Base-by-base conservation (phyloP, 2,797 vertebrate genomes). In the Micromesistius poutassou region DNA sequence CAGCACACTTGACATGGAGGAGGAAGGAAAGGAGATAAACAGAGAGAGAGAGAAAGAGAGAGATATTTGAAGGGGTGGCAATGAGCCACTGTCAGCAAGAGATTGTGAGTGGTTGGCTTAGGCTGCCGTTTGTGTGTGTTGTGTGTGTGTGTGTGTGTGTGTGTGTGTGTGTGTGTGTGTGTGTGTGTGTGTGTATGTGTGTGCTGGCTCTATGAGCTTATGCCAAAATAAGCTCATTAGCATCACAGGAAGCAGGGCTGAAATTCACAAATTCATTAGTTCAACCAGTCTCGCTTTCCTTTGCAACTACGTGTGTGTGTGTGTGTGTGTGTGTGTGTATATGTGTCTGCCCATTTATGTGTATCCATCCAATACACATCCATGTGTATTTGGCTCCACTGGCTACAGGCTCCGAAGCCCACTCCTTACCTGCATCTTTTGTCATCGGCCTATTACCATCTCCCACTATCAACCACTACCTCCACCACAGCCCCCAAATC, bases 191-290 rank as follows among this genome's bases (percentile, higher is more conserved):
- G 79, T 86, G 75, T 81, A 80, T 84, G 84, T 72, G 80, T 86
- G 86, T 88, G 62, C 80, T 82, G 62, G 35, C 77, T 87, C 77
- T 87, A 82, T 89, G 89, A 90, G 86, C 88, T 83, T 70, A 79
- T 87, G 87, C 90, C 91, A 91, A 88, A 92, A 89, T 92, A 91
- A 92, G 89, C 90, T 90, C 88, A 91, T 92, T 91, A 91, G 77
- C 87, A 86, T 92, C 87, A 81, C 86, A 90, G 89, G 88, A 89
- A 86, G 87, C 86, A 78, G 81, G 79, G 81, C 88, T 84, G 84
- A 85, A 90, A 90, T 88, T 90, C 87, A 89, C 83, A 91, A 90
- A 91, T 89, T 91, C 87, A 92, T 89, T 91, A 88, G 88, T 85
- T 84, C 82, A 71, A 86, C 77, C 33, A 90, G 79, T 79, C 82